A percentile compares a stretch with the other conserved stretches of the same genome.
phyloP scores from a whole-genome alignment of 2,113 vertebrate genomes.

The Solea solea region DNA sequence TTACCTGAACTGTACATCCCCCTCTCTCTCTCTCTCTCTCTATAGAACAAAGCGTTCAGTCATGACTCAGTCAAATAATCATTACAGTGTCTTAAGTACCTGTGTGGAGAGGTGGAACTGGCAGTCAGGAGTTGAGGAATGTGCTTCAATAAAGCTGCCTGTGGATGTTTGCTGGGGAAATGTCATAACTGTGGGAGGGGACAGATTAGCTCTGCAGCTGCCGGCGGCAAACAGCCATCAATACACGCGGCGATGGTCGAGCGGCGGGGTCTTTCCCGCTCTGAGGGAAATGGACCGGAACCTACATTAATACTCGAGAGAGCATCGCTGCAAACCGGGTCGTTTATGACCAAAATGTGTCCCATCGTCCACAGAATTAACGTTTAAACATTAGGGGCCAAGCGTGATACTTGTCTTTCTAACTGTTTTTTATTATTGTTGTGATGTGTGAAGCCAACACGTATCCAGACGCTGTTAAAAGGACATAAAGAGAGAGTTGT shows the following conservation, averaged over 20 bases:
- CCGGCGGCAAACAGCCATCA: conserved; percentile 54
- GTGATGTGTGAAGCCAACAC: not conserved
- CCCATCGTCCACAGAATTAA: not conserved
- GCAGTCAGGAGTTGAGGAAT: conserved; percentile 72
- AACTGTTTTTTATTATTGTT: not conserved
- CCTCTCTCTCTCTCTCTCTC: conserved; percentile 1
- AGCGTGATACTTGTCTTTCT: not conserved
- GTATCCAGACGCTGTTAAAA: conserved; percentile 37
- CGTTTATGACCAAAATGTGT: conserved; percentile 6
- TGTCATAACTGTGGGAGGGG: conserved; percentile 61
- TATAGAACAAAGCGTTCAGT: conserved; percentile 71
- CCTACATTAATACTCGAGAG: conserved; percentile 28
- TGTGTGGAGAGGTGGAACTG: conserved; percentile 71
- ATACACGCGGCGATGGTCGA: conserved; percentile 64
- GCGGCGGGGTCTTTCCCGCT: conserved; percentile 43
- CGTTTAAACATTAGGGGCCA: not conserved
- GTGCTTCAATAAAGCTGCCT: conserved; percentile 75
- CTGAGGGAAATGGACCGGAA: conserved; percentile 32
- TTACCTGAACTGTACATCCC: conserved; percentile 59
- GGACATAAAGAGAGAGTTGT: conserved; percentile 25
- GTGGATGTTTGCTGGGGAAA: conserved; percentile 69
- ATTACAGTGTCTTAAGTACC: conserved; percentile 71
- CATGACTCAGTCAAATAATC: conserved; percentile 78
- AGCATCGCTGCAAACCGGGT: conserved; percentile 10
- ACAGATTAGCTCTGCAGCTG: conserved; percentile 68